Percentiles rank a stretch among this genome's conserved stretches.
These are phyloP conservation scores for Chlorodrepanis virens DNA, from an alignment of 2,113 vertebrate species.

Conservation along the genomic window DNA sequence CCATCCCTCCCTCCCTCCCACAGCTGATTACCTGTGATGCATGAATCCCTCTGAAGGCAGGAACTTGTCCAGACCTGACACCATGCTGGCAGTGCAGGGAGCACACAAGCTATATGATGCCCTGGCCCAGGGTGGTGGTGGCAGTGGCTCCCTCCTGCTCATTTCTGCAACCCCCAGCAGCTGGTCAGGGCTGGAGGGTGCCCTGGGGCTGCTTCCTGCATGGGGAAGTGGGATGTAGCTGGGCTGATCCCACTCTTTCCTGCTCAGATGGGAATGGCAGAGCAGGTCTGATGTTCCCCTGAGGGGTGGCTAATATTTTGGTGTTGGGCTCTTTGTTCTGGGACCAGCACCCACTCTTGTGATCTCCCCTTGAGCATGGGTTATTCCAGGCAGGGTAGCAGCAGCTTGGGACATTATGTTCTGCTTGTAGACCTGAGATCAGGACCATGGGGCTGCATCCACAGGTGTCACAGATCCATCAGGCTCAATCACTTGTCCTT, in stretches of 20 bases:
- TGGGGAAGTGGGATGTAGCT: neutral
- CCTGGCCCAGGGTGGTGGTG: neutral
- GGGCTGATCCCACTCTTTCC: neutral
- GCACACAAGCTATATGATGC: neutral
- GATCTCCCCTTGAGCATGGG: neutral
- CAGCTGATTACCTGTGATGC: conserved; percentile 58
- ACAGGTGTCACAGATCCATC: neutral
- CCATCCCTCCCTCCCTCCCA: conserved; percentile 55
- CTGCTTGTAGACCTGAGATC: neutral
- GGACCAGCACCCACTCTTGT: neutral
- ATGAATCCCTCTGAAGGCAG: conserved; percentile 7
- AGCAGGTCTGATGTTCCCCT: neutral
- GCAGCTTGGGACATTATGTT: neutral
- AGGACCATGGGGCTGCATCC: neutral
- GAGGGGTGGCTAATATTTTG: neutral
- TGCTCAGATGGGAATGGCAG: neutral
- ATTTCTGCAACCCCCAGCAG: accelerated
- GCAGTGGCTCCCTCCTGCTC: neutral
- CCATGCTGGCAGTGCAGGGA: neutral
- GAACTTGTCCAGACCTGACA: conserved; percentile 58
- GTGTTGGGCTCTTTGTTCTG: neutral
- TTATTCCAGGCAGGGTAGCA: neutral
- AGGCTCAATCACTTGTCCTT: conserved; percentile 29
- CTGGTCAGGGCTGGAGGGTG: neutral
- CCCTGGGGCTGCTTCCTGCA: neutral